Base-by-base conservation (phyloP, 2,888 invertebrate genomes). In the Ephialtes manifestator region DNA sequence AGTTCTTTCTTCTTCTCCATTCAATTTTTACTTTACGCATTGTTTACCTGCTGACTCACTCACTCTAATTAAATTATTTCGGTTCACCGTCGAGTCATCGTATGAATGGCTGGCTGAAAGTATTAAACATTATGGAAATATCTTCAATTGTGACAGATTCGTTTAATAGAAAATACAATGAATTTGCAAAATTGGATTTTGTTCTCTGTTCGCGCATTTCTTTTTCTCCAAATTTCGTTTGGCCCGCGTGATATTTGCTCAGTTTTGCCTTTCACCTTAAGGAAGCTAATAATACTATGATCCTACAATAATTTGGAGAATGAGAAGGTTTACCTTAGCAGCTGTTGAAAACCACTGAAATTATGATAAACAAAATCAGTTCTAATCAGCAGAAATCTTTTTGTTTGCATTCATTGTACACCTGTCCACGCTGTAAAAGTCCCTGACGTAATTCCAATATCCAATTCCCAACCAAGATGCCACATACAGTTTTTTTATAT, bases 1-100 rank as follows among this genome's bases (percentile, higher is more conserved):
- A 63, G 31, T 35, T 63, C 31, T 35, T 63, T 63, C 60, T 63
- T 35, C n/a, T 63, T 63, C 60, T 55, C 24, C 55, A 35, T 63
- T 63, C 18, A 65, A 65, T 65, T 65, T 65, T 43, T 10, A 11
- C 65, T 39, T 39, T 10, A 20, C 10, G 8, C 10, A 65, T 63
- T 43, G 43, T 39, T 65, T 65, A 1, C 15, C 39, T 39, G 18
- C n/a, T 39, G 39, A 8, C n/a, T 39, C n/a, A 18, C 35, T 31
- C 35, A 11, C 4, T 55, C n/a, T n/a, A 10, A 0, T n/a, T n/a
- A 11, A 39, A 63, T 63, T 18, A n/a, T 63, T 63, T 39, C n/a
- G n/a, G 63, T 11, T 35, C 10, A 35, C n/a, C 18, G 63, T 63
- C 60, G 35, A 13, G 2, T 60, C n/a, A 7, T 58, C 28, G 31